Evolutionary conservation across 2,113 vertebrate species (phyloP), one percentile per base, ranked within the genome.

Genomic region (Alouatta palliata): DNA sequence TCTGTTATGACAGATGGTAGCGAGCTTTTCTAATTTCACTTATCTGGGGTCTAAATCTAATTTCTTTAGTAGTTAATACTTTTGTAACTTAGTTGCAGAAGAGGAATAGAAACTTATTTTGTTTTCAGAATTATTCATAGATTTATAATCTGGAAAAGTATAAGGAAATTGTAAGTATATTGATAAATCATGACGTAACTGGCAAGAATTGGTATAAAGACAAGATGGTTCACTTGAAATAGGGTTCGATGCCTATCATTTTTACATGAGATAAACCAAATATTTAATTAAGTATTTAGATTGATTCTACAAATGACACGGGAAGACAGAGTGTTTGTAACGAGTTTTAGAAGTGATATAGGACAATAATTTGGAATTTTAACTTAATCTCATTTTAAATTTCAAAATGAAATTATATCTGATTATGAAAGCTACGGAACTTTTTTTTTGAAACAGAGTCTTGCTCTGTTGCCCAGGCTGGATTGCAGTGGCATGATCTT

Each of bases 371-470:
- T 68, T 84, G 17, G 40, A 81, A 35, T 88, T 95, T 81, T 73
- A 93, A 77, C 11, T 90, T 95, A 70, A 71, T 91, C 17, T 76
- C 4, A 94, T 83, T 96, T 87, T 91, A 37, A 87, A 82, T 94
- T 93, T 97, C 35, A 90, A 91, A 96, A 71, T 95, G 61, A 87
- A 90, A 64, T 91, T 81, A 76, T 88, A 94, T 95, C 4, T 75
- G 45, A 64, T 71, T 85, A 54, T 94, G 56, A 93, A 76, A 79
- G 19, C 75, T 83, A 43, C 3, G 61, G 14, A 73, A 61, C 16
- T 58, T 64, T 64, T 64, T 64, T 64, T 58, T 61, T 64, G 27
- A 64, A 30, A 64, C 2, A 25, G 12, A 30, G 61, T 64, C 12
- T 64, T 6, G 5, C 61, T 64, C 61, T 64, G 61, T 64, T 30